Base-by-base conservation (phyloP, 1,140 invertebrate species). In the Dinoponera quadriceps region DNA sequence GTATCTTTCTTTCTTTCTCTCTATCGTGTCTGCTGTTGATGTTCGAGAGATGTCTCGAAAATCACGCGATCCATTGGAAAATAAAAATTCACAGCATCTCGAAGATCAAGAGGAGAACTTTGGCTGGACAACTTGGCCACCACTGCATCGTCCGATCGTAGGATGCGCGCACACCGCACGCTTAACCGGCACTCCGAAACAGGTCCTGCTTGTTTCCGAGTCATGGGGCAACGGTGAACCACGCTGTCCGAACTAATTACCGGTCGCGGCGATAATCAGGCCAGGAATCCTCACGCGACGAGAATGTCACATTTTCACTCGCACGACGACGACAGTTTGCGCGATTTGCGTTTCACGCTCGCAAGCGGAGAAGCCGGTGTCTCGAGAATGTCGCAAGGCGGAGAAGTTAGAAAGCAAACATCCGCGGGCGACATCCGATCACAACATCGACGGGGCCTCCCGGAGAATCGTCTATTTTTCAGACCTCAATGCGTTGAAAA, bases 261-360 rank as follows among this genome's bases (percentile, higher is more conserved):
- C 33, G 25, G n/a, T 20, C 55, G 25, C 55, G 4, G 54, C 33
- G 60, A 33, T 63, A 63, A 63, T 63, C 60, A 63, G 25, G 33
- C 16, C 60, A 33, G 25, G 60, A 63, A 63, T 63, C 25, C 60
- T 63, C 18, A 13, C 33, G 33, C 60, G 60, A 55, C n/a, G 54
- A 55, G n/a, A 55, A 1, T 44, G 38, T 55, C 54, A n/a, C 54
- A 63, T 63, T 63, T 63, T 63, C 60, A 33, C 60, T 63, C 22
- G 59, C 16, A 62, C 16, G 59, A 29, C 22, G 29, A 25, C 22
- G 22, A 5, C 18, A 5, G 25, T 3, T 4, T 1, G 60, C 20
- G 33, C 60, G 25, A 63, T 63, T 63, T 18, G 13, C 60, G 60
- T 38, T 33, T 29, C 25, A 3, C 60, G 33, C 25, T 29, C 25